Evolutionary conservation across 2,797 vertebrate genomes (phyloP), one percentile per base, ranked within the genome.

Genomic region (Parotocinclus haroldoi): DNA sequence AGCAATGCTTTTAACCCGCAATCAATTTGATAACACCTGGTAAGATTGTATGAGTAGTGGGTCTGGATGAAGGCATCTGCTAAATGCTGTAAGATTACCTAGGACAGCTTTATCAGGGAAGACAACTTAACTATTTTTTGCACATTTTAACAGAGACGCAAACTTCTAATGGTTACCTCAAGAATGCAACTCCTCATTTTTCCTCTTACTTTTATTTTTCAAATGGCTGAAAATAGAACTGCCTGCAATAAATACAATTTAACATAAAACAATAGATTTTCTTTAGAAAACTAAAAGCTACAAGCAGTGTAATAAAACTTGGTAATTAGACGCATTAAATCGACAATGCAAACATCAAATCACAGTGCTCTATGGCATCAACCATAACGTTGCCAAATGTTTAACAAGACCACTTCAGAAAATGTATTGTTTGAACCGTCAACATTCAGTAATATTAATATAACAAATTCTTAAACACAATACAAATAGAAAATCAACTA

Each of bases 151-250:
- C 40, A 42, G 40, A 4, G 40, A 42, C 8, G 9, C 1, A 42
- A 42, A 42, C 27, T 5, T 27, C 2, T 27, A 27, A 27, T 27
- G 27, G 27, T 27, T 27, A 27, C 2, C 27, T 27, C 27, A 27
- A 27, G 27, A 27, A 27, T 27, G 27, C 27, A 42, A 42, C 40
- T 42, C 9, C 40, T 42, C 9, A 1, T 42, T 42, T 42, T 42
- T 42, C 8, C 10, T 42, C 14, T 14, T 16, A 68, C 10, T 71
- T 76, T 78, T 78, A 73, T 76, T 78, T 54, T 66, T 75, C 50
- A 71, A 73, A 71, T 65, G 53, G 54, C 60, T 60, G 48, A 71
- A 75, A 72, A 71, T 44, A n/a, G 68, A 75, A 65, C 36, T 8
- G 61, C 44, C 61, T 73, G n/a, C 46, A 72, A 76, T 66, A 73